Evolutionary conservation across 2,797 vertebrate species (phyloP).

Genomic region (Ciconia nigra): DNA sequence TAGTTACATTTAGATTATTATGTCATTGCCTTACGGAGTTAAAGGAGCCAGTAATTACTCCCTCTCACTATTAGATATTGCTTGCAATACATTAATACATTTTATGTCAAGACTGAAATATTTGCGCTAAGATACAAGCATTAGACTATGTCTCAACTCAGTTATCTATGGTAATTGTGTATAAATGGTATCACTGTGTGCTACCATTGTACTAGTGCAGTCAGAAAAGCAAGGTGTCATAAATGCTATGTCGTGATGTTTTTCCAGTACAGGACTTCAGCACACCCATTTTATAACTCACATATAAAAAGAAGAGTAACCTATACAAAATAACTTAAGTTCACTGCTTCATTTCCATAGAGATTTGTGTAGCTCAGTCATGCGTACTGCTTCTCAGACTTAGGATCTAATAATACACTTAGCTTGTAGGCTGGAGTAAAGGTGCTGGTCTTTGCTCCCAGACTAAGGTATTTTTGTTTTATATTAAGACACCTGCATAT

Average conservation of each 20-base stretch:
- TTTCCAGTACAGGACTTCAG: background rate
- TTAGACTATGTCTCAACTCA: background rate
- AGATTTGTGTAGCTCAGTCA: background rate
- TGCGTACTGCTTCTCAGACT: background rate
- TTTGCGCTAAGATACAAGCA: background rate
- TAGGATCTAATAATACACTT: background rate
- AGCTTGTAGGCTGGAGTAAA: background rate
- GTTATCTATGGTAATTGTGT: background rate
- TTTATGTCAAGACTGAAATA: background rate
- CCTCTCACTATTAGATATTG: background rate
- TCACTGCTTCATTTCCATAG: background rate
- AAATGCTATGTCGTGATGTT: background rate
- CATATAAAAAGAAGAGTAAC: background rate
- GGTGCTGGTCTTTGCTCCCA: background rate
- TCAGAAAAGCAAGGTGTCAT: background rate
- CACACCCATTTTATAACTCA: background rate
- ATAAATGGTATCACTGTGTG: background rate
- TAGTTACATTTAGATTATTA: background rate
- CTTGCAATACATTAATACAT: background rate
- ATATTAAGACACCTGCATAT: background rate
- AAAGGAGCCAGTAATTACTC: background rate
- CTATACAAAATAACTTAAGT: background rate
- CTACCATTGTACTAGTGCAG: background rate
- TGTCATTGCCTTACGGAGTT: background rate
- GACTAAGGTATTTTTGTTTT: background rate